phyloP scores from a whole-genome alignment of 1,140 invertebrate species.

The Ceratoteleas bidentatus region DNA sequence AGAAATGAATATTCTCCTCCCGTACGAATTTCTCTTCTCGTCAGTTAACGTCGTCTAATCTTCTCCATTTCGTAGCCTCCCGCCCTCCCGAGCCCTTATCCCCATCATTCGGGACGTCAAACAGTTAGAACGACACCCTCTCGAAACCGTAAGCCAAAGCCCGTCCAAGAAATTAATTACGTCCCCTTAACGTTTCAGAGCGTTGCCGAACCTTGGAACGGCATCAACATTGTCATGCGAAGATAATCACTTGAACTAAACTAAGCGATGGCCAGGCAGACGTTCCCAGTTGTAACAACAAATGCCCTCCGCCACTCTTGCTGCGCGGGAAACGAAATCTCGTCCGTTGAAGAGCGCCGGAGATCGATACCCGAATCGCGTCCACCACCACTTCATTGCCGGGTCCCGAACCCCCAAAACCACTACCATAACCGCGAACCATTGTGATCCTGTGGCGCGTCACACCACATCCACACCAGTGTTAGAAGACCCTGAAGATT shows the following conservation, averaged over 20 bases:
- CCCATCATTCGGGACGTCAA: too few relatives aligned
- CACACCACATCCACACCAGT: background rate
- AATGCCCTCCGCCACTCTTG: constrained; percentile 18
- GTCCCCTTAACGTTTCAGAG: constrained; percentile 42
- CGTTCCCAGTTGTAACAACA: constrained; percentile 43
- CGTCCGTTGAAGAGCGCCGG: constrained; percentile 39
- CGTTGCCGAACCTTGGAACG: constrained; percentile 49
- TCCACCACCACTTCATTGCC: constrained; percentile 14
- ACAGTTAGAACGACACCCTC: too few relatives aligned
- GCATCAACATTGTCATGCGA: constrained; percentile 63
- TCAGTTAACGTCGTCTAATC: too few relatives aligned
- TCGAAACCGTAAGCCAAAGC: too few relatives aligned
- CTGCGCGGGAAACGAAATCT: constrained; percentile 39
- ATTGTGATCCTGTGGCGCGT: constrained; percentile 33
- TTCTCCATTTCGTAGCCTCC: too few relatives aligned
- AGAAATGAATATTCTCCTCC: too few relatives aligned
- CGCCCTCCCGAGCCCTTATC: too few relatives aligned
- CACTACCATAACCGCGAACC: constrained; percentile 30
- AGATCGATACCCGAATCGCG: constrained; percentile 39
- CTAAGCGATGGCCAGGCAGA: constrained; percentile 33
- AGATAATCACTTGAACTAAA: constrained; percentile 66
- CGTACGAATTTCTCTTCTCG: too few relatives aligned
- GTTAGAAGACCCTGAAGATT: too few relatives aligned
- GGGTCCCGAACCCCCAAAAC: constrained; percentile 22
- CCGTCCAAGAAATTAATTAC: background rate